Base-by-base conservation (phyloP, 1,140 invertebrate species). In the Leptinotarsa undecemlineata region DNA sequence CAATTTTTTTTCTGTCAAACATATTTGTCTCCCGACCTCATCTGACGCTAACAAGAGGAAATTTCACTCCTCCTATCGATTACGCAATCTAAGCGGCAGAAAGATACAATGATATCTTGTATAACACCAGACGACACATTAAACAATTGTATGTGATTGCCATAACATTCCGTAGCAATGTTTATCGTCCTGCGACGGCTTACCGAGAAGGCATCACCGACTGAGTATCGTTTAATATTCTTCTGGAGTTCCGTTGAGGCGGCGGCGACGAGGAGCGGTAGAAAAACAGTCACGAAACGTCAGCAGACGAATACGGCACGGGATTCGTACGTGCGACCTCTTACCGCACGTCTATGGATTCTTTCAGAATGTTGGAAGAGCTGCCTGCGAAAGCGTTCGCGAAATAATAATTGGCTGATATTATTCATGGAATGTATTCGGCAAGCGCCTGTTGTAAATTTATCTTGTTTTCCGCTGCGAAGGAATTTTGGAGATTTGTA, bases 61-160 rank as follows among this genome's bases (percentile, higher is more conserved):
- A 57, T 57, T 57, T 17, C n/a, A 19, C n/a, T 57, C 15, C 51
- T 17, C 4, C 51, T 19, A 57, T 57, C 51, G 17, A 57, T 57
- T 57, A 57, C n/a, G 51, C 51, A 57, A 57, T 19, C 15, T 15
- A 57, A 19, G 5, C 51, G 51, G 15, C 51, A 57, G 51, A 57
- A 57, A 15, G 15, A 57, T 19, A 57, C 51, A 57, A 57, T 57
- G n/a, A 57, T 17, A 57, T 57, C 51, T 57, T 57, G 51, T 57
- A 57, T 57, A 57, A 57, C 51, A 57, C 51, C 51, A 57, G 51
- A 57, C 51, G 51, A 57, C 51, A 57, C 51, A 57, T 57, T 57
- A 57, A 57, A 57, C 51, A 57, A 57, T 57, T 57, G 51, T 57
- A 57, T 57, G 51, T 57, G 51, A 57, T 57, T 57, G 51, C 51